Percentiles rank a stretch among this genome's conserved stretches.
These are phyloP conservation scores for Trypoxylus dichotomus DNA, from an alignment of 1,140 invertebrate genomes.

Conservation along the genomic window DNA sequence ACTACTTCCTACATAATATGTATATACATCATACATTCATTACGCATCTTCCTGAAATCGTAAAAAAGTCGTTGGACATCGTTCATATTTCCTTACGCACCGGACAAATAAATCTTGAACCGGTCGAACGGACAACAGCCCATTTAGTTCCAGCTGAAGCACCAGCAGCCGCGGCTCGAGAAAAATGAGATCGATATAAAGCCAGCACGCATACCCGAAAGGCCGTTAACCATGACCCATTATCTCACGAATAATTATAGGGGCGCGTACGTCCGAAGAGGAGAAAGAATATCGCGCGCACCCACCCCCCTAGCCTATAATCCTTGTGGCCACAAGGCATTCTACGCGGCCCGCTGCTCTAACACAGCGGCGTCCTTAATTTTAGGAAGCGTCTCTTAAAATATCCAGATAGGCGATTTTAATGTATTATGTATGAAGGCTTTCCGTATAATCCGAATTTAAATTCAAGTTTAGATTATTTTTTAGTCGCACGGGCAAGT, in stretches of 20 bases:
- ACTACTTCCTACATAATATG: no score
- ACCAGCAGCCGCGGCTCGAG: background rate
- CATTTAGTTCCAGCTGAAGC: constrained; percentile 12
- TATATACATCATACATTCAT: background rate
- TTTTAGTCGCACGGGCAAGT: background rate
- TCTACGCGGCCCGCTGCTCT: background rate
- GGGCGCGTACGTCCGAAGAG: background rate
- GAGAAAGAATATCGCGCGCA: background rate
- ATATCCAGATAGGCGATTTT: background rate
- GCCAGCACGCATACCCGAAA: constrained; percentile 9
- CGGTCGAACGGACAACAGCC: background rate
- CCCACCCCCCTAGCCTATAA: background rate
- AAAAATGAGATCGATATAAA: constrained; percentile 4
- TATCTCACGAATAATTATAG: constrained; percentile 23
- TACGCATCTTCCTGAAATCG: background rate
- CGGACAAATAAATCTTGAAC: constrained; percentile 6
- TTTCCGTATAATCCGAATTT: background rate
- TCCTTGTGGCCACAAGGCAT: background rate
- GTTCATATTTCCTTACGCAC: background rate
- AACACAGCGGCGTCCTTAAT: background rate
- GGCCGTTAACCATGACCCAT: constrained; percentile 14
- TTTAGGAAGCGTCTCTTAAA: background rate
- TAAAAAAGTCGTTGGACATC: background rate
- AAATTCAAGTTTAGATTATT: constrained; percentile 8
- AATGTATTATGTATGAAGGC: no score